Evolutionary conservation across 2,888 invertebrate species (phyloP), one percentile per base, ranked within the genome.

Genomic region (Acronicta psi): DNA sequence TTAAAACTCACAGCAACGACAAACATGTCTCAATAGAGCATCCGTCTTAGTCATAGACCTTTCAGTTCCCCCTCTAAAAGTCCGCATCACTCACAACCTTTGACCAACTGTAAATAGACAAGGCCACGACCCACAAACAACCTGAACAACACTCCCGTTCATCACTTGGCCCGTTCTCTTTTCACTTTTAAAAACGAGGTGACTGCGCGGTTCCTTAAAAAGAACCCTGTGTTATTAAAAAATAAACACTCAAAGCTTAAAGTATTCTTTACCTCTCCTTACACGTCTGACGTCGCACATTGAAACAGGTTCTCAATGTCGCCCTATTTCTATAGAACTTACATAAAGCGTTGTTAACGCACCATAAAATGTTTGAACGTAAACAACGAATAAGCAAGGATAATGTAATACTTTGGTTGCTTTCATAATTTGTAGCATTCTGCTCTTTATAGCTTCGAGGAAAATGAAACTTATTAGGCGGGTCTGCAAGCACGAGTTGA

Each of bases 81-180:
- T 63, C 72, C 60, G 73, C 63, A 73, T 38, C 18, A 37, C 25
- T 49, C 64, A 36, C 65, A 72, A 71, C 79, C 76, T 80, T 77
- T 81, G 80, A 80, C 78, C 80, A 75, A 83, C 73, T 70, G 76
- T 72, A 74, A 76, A 76, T 79, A 79, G 76, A 77, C 79, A 81
- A 83, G 86, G 84, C 82, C 83, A 67, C 82, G 87, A 83, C 86
- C 85, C 79, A 83, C 69, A 82, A 83, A 83, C 79, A 77, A 60
- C 68, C 56, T 68, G 69, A 75, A 78, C 81, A 79, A 75, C 69
- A 63, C 56, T 81, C 77, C 75, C 78, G 81, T 81, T 81, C 77
- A 81, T 82, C 79, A 77, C 69, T 71, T 73, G 79, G 64, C 81
- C 81, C 73, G 80, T 75, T 85, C 85, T 86, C 87, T 83, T 85